Conservation (phyloP, 2,113 vertebrate species). For the Grallaria varia region DNA sequence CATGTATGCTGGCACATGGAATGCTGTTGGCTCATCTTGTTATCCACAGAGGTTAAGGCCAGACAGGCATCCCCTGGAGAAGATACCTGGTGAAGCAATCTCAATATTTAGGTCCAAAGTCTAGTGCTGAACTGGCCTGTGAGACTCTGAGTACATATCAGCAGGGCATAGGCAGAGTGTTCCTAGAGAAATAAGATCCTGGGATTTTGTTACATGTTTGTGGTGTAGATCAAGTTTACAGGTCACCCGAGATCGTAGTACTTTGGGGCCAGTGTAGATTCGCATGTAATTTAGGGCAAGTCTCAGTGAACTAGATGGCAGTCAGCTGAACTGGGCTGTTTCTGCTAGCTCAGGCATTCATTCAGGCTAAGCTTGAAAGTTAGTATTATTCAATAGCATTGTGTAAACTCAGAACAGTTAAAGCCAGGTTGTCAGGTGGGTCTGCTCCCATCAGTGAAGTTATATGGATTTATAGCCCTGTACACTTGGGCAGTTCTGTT, state of each 20-base stretch:
- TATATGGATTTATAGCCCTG: not conserved
- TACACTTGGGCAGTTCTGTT: not conserved
- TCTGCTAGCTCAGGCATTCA: not conserved
- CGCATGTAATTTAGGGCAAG: not conserved
- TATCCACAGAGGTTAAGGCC: not conserved
- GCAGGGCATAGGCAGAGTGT: not conserved
- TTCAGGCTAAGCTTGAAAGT: not conserved
- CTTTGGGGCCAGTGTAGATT: not conserved
- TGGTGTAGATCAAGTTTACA: not conserved
- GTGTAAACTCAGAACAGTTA: not conserved
- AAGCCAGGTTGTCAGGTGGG: not conserved
- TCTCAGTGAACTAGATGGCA: not conserved
- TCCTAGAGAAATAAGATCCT: not conserved
- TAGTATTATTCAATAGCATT: not conserved
- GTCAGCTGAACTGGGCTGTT: not conserved
- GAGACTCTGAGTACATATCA: not conserved
- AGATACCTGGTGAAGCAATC: not conserved
- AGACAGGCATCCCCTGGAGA: not conserved
- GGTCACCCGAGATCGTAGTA: not conserved
- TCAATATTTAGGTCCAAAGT: not conserved
- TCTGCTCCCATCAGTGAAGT: not conserved
- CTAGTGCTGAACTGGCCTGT: not conserved
- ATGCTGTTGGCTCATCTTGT: not conserved
- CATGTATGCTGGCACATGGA: not conserved
- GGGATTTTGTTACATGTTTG: not conserved